phyloP scores from a whole-genome alignment of 53 echinoderm and acorn worm genomes.

The Antedon mediterranea region DNA sequence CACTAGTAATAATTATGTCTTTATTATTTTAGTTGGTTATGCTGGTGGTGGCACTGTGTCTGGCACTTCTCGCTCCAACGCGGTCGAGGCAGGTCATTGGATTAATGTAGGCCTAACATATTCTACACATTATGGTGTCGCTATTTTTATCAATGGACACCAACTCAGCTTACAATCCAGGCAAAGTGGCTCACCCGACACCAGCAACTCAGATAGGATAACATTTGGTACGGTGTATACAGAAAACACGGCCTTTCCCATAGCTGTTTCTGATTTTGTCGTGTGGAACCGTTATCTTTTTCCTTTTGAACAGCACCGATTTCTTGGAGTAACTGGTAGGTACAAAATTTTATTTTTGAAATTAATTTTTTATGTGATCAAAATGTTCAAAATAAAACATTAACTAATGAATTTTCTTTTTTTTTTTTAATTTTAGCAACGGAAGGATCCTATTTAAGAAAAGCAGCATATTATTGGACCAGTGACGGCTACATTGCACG shows the following conservation, averaged over 20 bases:
- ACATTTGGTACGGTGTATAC: not conserved
- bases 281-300: constrained; percentile 60
- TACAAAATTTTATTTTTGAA: no score
- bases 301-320: constrained; percentile 51
- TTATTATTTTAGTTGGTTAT: not conserved
- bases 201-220: not conserved
- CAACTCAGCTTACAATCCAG: not conserved
- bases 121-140: constrained; percentile 15
- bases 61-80: not conserved
- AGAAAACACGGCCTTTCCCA: constrained; percentile 17
- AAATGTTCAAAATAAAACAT: no score
- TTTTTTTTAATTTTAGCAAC: constrained; percentile 33
- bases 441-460: constrained; percentile 12
- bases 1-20: not conserved
- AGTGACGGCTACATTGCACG: constrained; percentile 51
- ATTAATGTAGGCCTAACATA: constrained; percentile 50
- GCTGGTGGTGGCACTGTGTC: not conserved
- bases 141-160: constrained; percentile 41
- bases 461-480: constrained; percentile 62
- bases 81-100: constrained; percentile 12
- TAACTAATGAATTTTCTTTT: no score
- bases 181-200: not conserved
- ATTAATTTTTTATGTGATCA: no score
- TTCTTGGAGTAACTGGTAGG: constrained; percentile 67
- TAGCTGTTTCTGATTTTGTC: constrained; percentile 45